phyloP scores from a whole-genome alignment of 2,797 vertebrate genomes.

The Prunella strophiata region DNA sequence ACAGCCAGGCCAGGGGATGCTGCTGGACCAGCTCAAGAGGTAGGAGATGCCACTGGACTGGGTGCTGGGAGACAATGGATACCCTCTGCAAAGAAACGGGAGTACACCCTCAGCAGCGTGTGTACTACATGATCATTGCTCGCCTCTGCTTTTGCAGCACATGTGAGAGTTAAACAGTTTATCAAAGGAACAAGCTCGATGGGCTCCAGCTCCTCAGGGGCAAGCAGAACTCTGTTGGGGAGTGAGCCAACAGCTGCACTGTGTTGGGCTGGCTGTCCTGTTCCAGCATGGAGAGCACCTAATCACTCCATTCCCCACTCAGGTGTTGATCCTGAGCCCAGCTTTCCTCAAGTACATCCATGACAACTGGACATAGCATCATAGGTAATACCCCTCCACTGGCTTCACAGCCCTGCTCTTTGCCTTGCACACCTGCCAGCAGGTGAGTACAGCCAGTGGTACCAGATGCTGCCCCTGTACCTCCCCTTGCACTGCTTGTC shows the following conservation, averaged over 20 bases:
- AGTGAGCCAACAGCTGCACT: accelerated
- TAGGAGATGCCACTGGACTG: background rate
- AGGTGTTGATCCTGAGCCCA: conserved; percentile 83
- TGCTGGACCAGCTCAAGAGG: background rate
- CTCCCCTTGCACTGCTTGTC: too few species aligned
- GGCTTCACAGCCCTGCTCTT: conserved; percentile 84
- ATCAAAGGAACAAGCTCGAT: conserved; percentile 75
- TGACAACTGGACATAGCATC: conserved; percentile 77
- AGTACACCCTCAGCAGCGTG: accelerated
- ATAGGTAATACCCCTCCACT: conserved; percentile 82
- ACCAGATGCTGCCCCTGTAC: accelerated
- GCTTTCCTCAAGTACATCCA: conserved; percentile 84
- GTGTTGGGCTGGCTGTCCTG: background rate
- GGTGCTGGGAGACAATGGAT: background rate
- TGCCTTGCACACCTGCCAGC: conserved; percentile 82
- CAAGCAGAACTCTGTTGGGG: background rate
- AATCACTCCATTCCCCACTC: background rate
- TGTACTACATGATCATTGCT: background rate
- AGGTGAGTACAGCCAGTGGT: conserved; percentile 51
- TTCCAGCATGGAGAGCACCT: background rate
- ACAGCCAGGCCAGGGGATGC: background rate
- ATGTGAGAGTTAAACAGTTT: conserved; percentile 79
- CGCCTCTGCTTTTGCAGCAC: conserved; percentile 75
- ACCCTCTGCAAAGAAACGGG: background rate
- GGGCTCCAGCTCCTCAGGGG: background rate